phyloP scores from a whole-genome alignment of 2,888 invertebrate species.

The Ecdyonurus torrentis region DNA sequence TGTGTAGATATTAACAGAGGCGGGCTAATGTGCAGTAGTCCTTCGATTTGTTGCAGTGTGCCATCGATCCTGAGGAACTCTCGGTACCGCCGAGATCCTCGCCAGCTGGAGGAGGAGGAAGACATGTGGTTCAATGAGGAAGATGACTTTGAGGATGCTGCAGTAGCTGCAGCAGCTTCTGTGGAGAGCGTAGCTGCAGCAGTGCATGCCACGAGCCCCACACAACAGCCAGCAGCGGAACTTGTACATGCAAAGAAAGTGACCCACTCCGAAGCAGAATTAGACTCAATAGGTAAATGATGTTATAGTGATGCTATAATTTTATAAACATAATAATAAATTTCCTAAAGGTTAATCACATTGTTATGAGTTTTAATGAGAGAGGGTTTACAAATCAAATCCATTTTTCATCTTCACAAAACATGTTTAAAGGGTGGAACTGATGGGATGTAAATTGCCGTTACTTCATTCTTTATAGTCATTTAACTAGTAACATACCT shows the following conservation, averaged over 20 bases:
- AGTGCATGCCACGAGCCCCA: neutral
- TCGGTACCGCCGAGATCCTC: conserved; percentile 79
- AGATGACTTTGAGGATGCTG: conserved; percentile 73
- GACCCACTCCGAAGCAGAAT: neutral
- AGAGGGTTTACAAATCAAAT: too few relatives aligned
- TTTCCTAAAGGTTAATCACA: neutral
- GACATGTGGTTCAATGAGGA: conserved; percentile 99
- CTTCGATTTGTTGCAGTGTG: conserved; percentile 34
- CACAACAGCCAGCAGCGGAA: neutral
- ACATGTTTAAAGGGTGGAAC: too few relatives aligned
- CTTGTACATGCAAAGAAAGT: neutral
- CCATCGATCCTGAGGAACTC: conserved; percentile 63
- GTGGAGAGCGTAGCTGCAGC: conserved; percentile 1
- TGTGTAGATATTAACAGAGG: too few relatives aligned
- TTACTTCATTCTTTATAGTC: too few relatives aligned
- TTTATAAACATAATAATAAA: too few relatives aligned
- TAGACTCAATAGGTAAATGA: neutral
- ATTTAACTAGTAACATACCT: too few relatives aligned
- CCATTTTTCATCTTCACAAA: too few relatives aligned
- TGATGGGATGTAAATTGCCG: too few relatives aligned
- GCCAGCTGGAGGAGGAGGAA: conserved; percentile 91
- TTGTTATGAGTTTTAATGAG: neutral
- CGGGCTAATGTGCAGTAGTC: too few relatives aligned
- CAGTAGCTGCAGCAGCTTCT: conserved; percentile 32
- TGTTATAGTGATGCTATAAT: too few relatives aligned